Evolutionary conservation across 2,888 invertebrate species (phyloP), one percentile per base, ranked within the genome.

Genomic region (Philonicus albiceps): DNA sequence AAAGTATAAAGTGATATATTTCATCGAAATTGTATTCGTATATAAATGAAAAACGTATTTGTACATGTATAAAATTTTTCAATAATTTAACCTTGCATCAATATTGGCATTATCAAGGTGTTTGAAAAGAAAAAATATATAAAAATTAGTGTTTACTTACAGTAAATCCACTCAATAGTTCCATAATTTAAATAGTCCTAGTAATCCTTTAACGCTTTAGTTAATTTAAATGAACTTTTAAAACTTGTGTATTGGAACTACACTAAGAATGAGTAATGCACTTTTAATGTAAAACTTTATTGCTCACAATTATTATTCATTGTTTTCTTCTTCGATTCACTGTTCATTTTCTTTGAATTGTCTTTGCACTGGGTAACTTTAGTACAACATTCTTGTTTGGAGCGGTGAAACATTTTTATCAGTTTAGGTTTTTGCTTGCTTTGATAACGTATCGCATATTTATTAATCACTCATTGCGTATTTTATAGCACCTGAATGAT

Each of bases 401-500:
- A 64, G 64, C 22, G 49, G 5, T 49, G 22, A 64, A 76, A 40
- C 76, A 76, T 76, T 76, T 31, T 76, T 76, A 76, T 76, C 76
- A 76, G 76, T 22, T 76, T 19, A 8, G 31, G 19, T 19, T 31
- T 40, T 49, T 19, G 34, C 19, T 76, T 37, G 76, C 64, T 64
- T n/a, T 76, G 76, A 76, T 76, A 76, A 22, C 37, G 34, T 76
- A 76, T 76, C 76, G 40, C 37, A 37, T 76, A 37, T 76, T 76
- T 76, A 76, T 40, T 76, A 76, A 76, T 76, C 76, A 40, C 34
- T 76, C 76, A 76, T 40, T 40, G 76, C 19, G 74, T 74, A 30
- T 34, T 31, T 74, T 40, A 40, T 37, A 76, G 34, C 40, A 40
- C 37, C 76, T 76, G 40, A 76, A 76, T 43, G 76, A 76, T 76